Evolutionary conservation across 1,140 invertebrate species (phyloP).

Genomic region (Acromyrmex echinatior): DNA sequence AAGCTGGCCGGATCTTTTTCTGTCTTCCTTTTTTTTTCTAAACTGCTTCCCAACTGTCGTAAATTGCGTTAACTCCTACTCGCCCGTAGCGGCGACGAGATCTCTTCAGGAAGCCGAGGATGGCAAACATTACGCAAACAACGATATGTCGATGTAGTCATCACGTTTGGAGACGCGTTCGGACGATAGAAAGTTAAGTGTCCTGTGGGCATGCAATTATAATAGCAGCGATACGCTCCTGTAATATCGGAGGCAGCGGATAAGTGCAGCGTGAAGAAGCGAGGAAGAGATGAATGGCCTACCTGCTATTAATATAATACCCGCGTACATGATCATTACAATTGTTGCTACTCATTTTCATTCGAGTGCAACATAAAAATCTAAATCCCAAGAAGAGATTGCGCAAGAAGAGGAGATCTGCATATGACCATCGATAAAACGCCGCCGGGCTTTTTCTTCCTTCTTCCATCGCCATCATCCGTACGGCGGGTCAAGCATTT

Average conservation of each 20-base stretch:
- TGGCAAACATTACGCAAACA: conserved; percentile 66
- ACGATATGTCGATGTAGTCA: conserved; percentile 56
- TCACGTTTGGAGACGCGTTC: conserved; percentile 53
- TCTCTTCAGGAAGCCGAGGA: conserved; percentile 56
- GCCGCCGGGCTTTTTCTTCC: background rate
- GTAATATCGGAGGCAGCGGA: conserved; percentile 33
- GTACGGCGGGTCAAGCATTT: conserved; percentile 25
- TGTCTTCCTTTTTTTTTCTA: background rate
- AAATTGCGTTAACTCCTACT: conserved; percentile 55
- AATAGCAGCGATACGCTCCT: conserved; percentile 50
- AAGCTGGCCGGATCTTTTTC: background rate
- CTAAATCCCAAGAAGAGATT: background rate
- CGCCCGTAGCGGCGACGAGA: background rate
- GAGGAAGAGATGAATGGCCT: conserved; percentile 28
- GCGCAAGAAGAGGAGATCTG: conserved; percentile 23
- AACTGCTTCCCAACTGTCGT: conserved; percentile 46
- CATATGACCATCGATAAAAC: conserved; percentile 28
- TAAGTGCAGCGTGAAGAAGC: conserved; percentile 21
- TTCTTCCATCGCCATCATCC: background rate
- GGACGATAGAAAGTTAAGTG: conserved; percentile 64
- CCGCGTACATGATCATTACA: conserved; percentile 36
- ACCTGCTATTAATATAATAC: background rate
- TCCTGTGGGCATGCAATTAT: conserved; percentile 56
- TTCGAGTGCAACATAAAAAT: conserved; percentile 24
- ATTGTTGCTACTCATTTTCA: conserved; percentile 58